These are phyloP conservation scores for Phortica magna DNA, from an alignment of 2,888 invertebrate genomes.

Conservation along the genomic window DNA sequence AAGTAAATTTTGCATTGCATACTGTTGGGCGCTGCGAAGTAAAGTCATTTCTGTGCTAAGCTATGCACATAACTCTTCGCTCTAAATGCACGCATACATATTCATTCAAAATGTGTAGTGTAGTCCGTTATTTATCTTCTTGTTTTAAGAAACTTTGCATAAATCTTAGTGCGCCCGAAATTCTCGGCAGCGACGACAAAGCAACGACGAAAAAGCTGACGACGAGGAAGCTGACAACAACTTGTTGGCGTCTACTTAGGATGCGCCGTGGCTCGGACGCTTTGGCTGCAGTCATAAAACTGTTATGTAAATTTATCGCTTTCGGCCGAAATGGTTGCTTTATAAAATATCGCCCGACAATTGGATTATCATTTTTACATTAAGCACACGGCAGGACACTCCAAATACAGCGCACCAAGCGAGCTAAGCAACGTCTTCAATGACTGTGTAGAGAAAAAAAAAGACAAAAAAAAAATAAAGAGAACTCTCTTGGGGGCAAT, in stretches of 20 bases:
- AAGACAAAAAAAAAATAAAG: slow-evolving; percentile 33
- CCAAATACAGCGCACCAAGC: slow-evolving; percentile 22
- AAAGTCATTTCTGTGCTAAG: slow-evolving; percentile 33
- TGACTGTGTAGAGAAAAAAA: slow-evolving; percentile 7
- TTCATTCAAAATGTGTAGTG: slow-evolving; percentile 48
- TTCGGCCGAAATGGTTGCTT: slow-evolving; percentile 32
- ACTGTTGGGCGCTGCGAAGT: slow-evolving; percentile 7
- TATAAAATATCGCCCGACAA: slow-evolving; percentile 77
- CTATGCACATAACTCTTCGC: slow-evolving; percentile 43
- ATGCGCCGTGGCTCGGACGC: slow-evolving; percentile 11
- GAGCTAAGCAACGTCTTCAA: slow-evolving; percentile 38
- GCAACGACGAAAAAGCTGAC: too few species aligned
- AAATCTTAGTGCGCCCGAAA: slow-evolving; percentile 58
- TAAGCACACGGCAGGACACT: slow-evolving; percentile 55
- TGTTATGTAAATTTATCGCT: slow-evolving; percentile 56
- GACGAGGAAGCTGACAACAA: slow-evolving; percentile 28
- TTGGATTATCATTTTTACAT: slow-evolving; percentile 78
- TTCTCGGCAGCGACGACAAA: slow-evolving; percentile 9
- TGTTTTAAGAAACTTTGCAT: slow-evolving; percentile 57
- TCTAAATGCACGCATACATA: slow-evolving; percentile 47
- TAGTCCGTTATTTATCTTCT: slow-evolving; percentile 28
- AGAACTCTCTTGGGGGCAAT: slow-evolving; percentile 72
- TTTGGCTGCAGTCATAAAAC: slow-evolving; percentile 28
- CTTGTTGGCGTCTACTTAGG: slow-evolving; percentile 57
- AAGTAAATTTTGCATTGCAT: slow-evolving; percentile 37